Evolutionary conservation across 2,113 vertebrate genomes (phyloP).

Genomic region (Notarius lentiginosus): DNA sequence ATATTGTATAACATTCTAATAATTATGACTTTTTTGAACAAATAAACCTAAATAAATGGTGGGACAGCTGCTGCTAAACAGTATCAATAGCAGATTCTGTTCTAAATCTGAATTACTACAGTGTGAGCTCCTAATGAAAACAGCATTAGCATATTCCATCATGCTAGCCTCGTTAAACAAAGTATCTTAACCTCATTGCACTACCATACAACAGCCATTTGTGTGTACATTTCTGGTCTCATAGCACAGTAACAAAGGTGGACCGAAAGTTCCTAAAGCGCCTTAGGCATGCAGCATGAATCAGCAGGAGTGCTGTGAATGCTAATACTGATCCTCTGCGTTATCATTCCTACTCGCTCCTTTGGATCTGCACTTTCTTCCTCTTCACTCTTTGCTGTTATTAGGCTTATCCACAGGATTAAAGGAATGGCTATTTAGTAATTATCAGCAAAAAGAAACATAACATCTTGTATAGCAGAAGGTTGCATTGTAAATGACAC

Average conservation of each 20-base stretch:
- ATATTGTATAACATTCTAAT: not conserved
- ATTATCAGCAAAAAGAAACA: conserved; percentile 23
- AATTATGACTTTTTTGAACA: not conserved
- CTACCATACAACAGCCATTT: not conserved
- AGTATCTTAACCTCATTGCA: not conserved
- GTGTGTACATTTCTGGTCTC: not conserved
- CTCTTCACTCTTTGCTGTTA: not conserved
- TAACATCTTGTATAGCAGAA: not conserved
- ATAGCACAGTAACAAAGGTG: not conserved
- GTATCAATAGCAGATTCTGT: not conserved
- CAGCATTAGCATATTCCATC: not conserved
- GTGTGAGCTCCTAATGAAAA: not conserved
- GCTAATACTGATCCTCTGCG: conserved; percentile 21
- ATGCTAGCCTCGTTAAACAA: not conserved
- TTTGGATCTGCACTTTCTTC: not conserved
- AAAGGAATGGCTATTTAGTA: not conserved
- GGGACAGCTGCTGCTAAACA: not conserved
- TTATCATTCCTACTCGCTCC: not conserved
- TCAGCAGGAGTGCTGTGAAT: conserved; percentile 47
- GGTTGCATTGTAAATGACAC: not conserved
- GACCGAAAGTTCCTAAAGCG: not conserved
- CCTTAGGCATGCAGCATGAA: conserved; percentile 24
- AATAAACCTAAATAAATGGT: not conserved
- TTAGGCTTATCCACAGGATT: conserved; percentile 16
- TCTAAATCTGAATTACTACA: not conserved